Base-by-base conservation (phyloP, 2,797 vertebrate species). In the Eptatretus atami region DNA sequence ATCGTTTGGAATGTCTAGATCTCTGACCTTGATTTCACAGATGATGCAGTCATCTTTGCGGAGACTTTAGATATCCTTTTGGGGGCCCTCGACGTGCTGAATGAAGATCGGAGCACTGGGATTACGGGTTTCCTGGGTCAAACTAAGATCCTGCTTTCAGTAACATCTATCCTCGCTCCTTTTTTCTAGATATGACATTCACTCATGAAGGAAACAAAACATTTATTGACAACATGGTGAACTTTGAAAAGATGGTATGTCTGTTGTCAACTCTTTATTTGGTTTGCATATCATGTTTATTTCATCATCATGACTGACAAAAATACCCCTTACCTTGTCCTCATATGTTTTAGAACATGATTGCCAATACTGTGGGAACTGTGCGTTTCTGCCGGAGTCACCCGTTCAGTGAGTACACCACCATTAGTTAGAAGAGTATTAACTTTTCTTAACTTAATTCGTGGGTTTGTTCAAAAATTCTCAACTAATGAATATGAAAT, bases 191-290 rank as follows among this genome's bases (percentile, higher is more conserved):
- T 71, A 94, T 96, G 84, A 98, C 88, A 4, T 98, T 96, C 73
- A 87, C 83, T 70, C 88, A 98, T 31, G 90, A 98, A 71, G 90
- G 92, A 66, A 98, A 98, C 80, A 93, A 86, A 77, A 95, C 90
- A 0, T 84, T 85, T 74, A 79, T 79, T 64, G 92, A 95, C 77
- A 84, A 73, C 73, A 79, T 98, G 72, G 82, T 98, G 73, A 98
- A 98, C 79, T 98, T 96, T 70, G 92, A 98, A 79, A 98, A 98
- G 81, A 94, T 96, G 90, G 92, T 98, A 79, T 66, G 84, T 73
- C 2, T 12, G 10, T 12, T 44, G 12, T 10, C 11, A 54, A 44
- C 31, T 44, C n/a, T 61, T 61, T 61, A 61, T 61, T 61, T 60
- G 4, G 31, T 44, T 44, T 44, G 31, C 31, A 44, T 10, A 44